Conservation (phyloP, 2,113 vertebrate species). For the Pygoscelis antarcticus region DNA sequence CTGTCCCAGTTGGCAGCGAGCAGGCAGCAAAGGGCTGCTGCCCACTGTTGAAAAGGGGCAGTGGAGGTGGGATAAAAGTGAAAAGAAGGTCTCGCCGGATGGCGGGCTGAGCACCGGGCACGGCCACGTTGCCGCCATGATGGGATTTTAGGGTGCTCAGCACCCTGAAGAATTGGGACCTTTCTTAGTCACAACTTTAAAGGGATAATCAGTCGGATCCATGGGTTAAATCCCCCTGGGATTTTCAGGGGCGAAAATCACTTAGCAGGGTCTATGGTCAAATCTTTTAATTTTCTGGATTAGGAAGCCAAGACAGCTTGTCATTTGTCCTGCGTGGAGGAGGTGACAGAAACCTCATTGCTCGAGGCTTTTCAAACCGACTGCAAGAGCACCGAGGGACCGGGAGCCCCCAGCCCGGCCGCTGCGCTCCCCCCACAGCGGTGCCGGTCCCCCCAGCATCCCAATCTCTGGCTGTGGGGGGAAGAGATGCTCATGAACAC, state of each 20-base stretch:
- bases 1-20: neutral
- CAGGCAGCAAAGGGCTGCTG: neutral
- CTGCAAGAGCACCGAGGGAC: neutral
- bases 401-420: accelerated
- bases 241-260: conserved; percentile 40
- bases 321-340: neutral
- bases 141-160: neutral
- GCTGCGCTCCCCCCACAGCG: accelerated
- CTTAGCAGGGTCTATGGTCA: conserved; percentile 36
- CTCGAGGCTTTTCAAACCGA: neutral
- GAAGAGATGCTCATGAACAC: neutral
- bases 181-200: conserved; percentile 32
- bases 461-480: accelerated
- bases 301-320: conserved; percentile 23
- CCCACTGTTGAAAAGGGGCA: accelerated
- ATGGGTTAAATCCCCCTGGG: conserved; percentile 44
- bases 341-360: neutral
- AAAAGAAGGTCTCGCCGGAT: accelerated
- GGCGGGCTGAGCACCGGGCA: neutral
- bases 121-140: accelerated
- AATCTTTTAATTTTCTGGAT: conserved; percentile 72
- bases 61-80: neutral
- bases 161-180: neutral
- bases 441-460: neutral
- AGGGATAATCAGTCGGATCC: conserved; percentile 32